Conservation (phyloP, 2,888 invertebrate species). For the Pedicia rivosa region DNA sequence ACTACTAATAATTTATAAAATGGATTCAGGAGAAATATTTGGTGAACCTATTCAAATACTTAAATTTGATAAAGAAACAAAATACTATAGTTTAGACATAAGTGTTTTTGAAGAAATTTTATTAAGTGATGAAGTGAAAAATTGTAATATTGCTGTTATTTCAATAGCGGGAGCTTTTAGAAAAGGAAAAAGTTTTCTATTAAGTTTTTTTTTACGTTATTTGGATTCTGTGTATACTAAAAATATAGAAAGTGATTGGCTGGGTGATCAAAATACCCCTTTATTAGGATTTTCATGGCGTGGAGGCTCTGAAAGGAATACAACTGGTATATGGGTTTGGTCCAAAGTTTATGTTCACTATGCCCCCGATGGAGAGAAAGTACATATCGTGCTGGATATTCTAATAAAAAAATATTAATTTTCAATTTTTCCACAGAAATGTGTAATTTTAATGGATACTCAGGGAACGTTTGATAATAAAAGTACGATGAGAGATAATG, state of each 20-base stretch:
- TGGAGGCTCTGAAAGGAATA: conserved; percentile 4
- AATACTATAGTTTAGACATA: too few species aligned
- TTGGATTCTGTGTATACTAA: conserved; percentile 3
- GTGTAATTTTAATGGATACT: conserved; percentile 8
- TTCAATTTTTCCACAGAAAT: too few species aligned
- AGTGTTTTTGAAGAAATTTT: conserved; percentile 4
- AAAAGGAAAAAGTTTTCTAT: conserved; percentile 8
- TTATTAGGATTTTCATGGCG: conserved; percentile 8
- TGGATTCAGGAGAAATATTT: too few species aligned
- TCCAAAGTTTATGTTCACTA: conserved; percentile 6
- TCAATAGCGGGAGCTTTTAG: conserved; percentile 9
- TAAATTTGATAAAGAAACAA: too few species aligned
- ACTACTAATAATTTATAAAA: too few species aligned
- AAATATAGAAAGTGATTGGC: conserved; percentile 1
- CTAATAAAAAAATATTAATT: too few species aligned
- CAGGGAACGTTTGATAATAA: conserved; percentile 8
- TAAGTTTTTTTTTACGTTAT: conserved; percentile 8
- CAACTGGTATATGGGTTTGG: conserved; percentile 8
- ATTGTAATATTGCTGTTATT: conserved; percentile 6
- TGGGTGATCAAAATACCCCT: background rate
- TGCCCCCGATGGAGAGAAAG: conserved; percentile 3
- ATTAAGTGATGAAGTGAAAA: conserved; percentile 3
- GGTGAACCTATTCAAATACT: too few species aligned
- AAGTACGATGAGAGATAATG: conserved; percentile 6
- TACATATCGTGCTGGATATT: conserved; percentile 5